These are phyloP conservation scores for Daboia siamensis DNA, from an alignment of 2,113 vertebrate genomes.

Conservation along the genomic window DNA sequence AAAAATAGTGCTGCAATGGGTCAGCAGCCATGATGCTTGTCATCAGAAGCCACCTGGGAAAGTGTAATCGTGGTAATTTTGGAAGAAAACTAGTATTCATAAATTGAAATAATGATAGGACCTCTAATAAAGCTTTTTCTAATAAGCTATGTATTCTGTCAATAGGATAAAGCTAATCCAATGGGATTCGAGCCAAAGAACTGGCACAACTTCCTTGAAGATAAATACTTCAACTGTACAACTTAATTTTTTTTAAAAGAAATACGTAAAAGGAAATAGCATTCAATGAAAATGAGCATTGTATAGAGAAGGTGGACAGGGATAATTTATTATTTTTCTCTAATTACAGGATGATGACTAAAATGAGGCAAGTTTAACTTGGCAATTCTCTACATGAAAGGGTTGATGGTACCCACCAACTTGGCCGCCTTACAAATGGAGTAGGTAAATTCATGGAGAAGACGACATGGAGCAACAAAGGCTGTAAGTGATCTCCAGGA, in stretches of 20 bases:
- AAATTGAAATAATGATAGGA: background rate
- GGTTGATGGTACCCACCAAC: background rate
- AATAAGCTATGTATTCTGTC: background rate
- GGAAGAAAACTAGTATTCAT: background rate
- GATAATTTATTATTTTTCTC: background rate
- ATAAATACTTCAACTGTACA: background rate
- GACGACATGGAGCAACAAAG: background rate
- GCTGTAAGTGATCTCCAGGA: background rate
- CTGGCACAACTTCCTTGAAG: background rate
- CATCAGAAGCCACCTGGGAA: background rate
- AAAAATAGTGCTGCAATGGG: background rate
- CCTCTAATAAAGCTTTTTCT: background rate
- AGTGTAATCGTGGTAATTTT: background rate
- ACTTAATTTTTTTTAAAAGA: background rate
- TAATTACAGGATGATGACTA: background rate
- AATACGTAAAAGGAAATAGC: background rate
- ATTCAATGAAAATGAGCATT: background rate
- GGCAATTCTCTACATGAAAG: background rate
- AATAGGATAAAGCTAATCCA: no score
- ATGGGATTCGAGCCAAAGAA: background rate
- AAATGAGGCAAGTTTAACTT: background rate
- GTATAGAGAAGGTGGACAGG: background rate
- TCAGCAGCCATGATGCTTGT: background rate
- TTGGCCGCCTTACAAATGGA: background rate
- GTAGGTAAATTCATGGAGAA: background rate